Evolutionary conservation across 2,797 vertebrate species (phyloP), one percentile per base, ranked within the genome.

Genomic region (Macropodus opercularis): DNA sequence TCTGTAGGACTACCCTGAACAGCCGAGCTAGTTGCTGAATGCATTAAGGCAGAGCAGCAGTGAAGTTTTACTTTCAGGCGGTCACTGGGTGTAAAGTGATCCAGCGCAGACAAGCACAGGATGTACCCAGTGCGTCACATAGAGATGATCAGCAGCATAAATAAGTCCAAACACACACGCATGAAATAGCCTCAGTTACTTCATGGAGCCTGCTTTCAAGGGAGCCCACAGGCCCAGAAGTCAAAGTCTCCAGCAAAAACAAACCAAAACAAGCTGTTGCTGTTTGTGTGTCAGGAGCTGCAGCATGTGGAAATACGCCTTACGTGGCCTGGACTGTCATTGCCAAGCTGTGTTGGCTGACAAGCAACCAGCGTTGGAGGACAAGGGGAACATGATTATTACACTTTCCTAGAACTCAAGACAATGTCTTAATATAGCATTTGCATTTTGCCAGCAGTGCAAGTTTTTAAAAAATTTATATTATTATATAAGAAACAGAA

Each of bases 81-180:
- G 50, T 70, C 73, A 71, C 15, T 17, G 8, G 7, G 58, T 71
- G 44, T 65, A 39, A 77, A 67, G 39, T 34, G 27, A 82, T 70
- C 35, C 5, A 32, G 35, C n/a, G 13, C 41, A 34, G 40, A 15
- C 29, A 21, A 56, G 68, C 35, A 77, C 73, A 79, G 68, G 63
- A 77, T 79, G 55, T 47, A 29, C 51, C 21, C 22, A 72, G 61
- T 78, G 70, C 39, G 40, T 80, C 73, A 75, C 41, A 51, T 14
- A 36, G 31, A 80, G 42, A 62, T n/a, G 42, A 69, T 41, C 43
- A 64, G 31, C 38, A 61, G 38, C 49, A 64, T 14, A 79, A 66
- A 72, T 59, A 78, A 58, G 66, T 31, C n/a, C 5, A 12, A 24
- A 41, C 8, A 13, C 42, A 32, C 51, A n/a, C n/a, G 50, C 48